Conservation (phyloP, 2,797 vertebrate species). For the Amblyopsis hoosieri region DNA sequence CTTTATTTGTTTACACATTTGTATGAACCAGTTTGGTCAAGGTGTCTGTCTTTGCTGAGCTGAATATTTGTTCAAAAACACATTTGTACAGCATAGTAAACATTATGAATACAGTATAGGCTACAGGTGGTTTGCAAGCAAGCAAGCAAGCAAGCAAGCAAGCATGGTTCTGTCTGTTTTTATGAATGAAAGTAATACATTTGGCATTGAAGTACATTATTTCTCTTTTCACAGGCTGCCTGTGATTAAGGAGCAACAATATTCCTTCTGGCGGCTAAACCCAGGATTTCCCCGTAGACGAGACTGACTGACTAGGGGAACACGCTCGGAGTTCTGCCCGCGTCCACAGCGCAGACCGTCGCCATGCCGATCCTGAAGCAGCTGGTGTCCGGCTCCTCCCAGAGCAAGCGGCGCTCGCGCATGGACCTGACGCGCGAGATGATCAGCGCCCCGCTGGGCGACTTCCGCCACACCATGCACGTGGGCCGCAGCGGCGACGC, state of each 20-base stretch:
- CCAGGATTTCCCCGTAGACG: slow-evolving; percentile 1
- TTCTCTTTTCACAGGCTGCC: slow-evolving; percentile 40
- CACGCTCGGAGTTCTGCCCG: slow-evolving; percentile 2
- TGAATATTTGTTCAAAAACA: slow-evolving; percentile 4
- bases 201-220: not conserved
- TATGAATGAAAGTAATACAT: not conserved
- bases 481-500: slow-evolving; percentile 94
- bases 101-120: no score
- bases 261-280: not conserved
- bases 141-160: no score
- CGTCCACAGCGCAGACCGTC: slow-evolving; percentile 6
- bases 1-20: not conserved
- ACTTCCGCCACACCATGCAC: slow-evolving; percentile 99
- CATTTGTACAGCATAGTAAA: no score
- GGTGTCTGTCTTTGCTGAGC: slow-evolving; percentile 4
- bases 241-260: slow-evolving; percentile 37
- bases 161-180: not conserved
- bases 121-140: no score
- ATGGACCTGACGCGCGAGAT: slow-evolving; percentile 95
- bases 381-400: slow-evolving; percentile 87
- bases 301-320: no score
- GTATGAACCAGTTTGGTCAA: not conserved
- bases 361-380: slow-evolving; percentile 96
- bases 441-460: slow-evolving; percentile 96
- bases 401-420: slow-evolving; percentile 91